A percentile compares a stretch with the other conserved stretches of the same genome.
These are phyloP conservation scores for Trissonchulus latispiculum DNA, from an alignment of 2,888 invertebrate genomes.

Conservation along the genomic window DNA sequence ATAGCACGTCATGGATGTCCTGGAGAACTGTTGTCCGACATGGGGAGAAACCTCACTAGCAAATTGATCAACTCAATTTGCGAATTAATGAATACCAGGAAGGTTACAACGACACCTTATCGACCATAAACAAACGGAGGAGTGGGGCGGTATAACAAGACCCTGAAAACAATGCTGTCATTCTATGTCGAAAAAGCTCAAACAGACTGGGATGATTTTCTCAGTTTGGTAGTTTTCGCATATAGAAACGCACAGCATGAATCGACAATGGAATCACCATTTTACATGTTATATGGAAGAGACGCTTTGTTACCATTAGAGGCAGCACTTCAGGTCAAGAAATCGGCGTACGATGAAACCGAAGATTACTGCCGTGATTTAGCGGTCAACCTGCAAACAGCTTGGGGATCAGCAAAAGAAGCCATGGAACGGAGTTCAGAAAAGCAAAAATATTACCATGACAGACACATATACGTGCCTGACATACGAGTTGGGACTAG, in stretches of 20 bases:
- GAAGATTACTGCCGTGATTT: not conserved
- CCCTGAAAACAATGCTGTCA: not conserved
- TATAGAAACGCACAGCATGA: not conserved
- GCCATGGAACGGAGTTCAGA: not conserved
- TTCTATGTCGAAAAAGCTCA: not conserved
- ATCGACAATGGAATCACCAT: not conserved
- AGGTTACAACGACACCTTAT: not conserved
- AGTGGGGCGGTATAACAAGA: not conserved
- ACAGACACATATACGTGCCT: not conserved
- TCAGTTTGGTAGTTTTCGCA: not conserved
- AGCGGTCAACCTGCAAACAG: not conserved
- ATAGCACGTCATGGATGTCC: not conserved
- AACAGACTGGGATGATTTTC: not conserved
- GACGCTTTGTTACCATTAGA: not conserved
- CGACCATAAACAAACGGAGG: not conserved
- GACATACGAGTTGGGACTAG: not conserved
- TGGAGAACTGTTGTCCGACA: not conserved
- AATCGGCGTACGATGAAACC: not conserved
- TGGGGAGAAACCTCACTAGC: not conserved
- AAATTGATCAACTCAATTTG: not conserved
- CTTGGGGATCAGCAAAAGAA: not conserved
- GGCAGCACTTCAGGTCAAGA: not conserved
- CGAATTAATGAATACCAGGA: not conserved
- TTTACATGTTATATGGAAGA: not conserved
- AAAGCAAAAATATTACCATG: not conserved